These are phyloP conservation scores for Aphis craccivora DNA, from an alignment of 1,140 invertebrate genomes.

Conservation along the genomic window DNA sequence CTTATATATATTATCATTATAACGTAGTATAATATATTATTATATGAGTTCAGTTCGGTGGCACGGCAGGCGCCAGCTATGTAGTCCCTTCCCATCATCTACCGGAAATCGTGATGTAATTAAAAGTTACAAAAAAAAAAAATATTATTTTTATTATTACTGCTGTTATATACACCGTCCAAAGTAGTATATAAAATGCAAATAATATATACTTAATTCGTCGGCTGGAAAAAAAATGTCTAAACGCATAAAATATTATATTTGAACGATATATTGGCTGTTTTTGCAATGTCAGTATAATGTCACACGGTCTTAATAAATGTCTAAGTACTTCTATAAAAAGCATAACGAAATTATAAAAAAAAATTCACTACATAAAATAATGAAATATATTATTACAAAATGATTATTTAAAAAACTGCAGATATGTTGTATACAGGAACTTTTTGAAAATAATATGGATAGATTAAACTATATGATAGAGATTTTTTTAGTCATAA, in stretches of 20 bases:
- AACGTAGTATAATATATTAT: not conserved
- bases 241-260: not conserved
- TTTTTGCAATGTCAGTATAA: no score
- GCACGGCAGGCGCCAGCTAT: not conserved
- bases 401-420: not conserved
- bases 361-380: no score
- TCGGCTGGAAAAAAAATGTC: not conserved
- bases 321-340: no score
- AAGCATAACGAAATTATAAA: no score
- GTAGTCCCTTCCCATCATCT: no score
- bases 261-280: no score
- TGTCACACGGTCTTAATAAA: no score
- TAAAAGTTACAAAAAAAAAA: not conserved
- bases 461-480: not conserved
- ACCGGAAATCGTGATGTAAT: slow-evolving; percentile 27
- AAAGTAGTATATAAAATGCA: no score
- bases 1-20: not conserved
- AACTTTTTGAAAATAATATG: not conserved
- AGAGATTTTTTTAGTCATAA: not conserved
- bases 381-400: not conserved
- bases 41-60: not conserved
- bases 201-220: no score
- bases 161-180: no score
- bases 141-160: not conserved
- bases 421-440: not conserved